These are phyloP conservation scores for Sceliomorpha sp. DNA, from an alignment of 2,888 invertebrate genomes.

Conservation along the genomic window DNA sequence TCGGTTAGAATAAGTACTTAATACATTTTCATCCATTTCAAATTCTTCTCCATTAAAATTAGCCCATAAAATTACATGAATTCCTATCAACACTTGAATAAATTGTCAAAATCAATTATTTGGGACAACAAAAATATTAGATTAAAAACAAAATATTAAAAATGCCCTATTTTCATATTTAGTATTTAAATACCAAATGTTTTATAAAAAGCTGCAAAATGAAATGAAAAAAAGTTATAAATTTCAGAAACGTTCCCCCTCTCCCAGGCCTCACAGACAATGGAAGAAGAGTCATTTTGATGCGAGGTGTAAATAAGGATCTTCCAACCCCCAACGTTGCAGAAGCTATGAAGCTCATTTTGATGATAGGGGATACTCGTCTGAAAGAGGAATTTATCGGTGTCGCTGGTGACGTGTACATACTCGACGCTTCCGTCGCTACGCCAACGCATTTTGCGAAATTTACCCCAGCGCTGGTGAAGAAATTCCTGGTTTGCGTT, in stretches of 20 bases:
- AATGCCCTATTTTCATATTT: no score
- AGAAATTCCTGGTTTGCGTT: constrained; percentile 92
- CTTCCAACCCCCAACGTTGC: constrained; percentile 86
- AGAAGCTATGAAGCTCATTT: constrained; percentile 89
- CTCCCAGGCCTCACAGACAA: constrained; percentile 90
- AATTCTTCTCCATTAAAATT: no score
- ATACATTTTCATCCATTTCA: no score
- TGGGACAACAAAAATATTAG: no score
- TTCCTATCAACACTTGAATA: no score
- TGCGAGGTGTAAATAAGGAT: constrained; percentile 87
- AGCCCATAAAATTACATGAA: no score
- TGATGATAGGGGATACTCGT: constrained; percentile 92
- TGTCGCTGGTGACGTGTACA: constrained; percentile 91
- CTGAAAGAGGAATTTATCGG: constrained; percentile 89
- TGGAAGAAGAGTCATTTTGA: constrained; percentile 88
- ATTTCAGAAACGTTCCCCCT: constrained; percentile 87
- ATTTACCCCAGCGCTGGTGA: constrained; percentile 89
- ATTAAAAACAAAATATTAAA: no score
- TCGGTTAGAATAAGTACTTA: no score
- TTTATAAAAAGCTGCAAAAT: no score
- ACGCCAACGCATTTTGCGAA: constrained; percentile 91
- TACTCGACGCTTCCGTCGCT: constrained; percentile 90
- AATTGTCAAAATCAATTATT: no score
- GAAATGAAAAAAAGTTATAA: no score
- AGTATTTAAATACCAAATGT: no score